Evolutionary conservation across 2,797 vertebrate genomes (phyloP).

Genomic region (Sparidentex hasta): DNA sequence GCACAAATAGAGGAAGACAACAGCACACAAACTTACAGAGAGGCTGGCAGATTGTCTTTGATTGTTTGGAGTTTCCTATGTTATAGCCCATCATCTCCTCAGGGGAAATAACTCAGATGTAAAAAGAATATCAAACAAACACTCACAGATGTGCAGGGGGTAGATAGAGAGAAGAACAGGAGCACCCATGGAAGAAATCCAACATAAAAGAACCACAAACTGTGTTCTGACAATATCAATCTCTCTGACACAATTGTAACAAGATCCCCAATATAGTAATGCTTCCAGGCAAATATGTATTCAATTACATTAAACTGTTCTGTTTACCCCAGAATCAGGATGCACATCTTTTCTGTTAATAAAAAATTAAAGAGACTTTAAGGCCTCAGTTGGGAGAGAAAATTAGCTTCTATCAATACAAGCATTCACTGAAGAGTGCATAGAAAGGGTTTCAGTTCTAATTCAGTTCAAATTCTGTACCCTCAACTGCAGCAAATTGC

Average conservation of each 20-base stretch:
- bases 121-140: slow-evolving; percentile 2
- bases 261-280: neutral
- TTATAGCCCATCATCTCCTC: neutral
- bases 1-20: slow-evolving; percentile 76
- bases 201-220: slow-evolving; percentile 8
- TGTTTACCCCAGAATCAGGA: neutral
- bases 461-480: neutral
- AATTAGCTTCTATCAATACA: slow-evolving; percentile 5
- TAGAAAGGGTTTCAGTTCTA: neutral
- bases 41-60: neutral
- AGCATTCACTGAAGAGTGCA: neutral
- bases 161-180: neutral
- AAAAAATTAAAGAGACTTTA: slow-evolving; percentile 3
- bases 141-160: neutral
- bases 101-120: neutral
- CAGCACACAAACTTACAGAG: neutral
- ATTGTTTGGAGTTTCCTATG: neutral
- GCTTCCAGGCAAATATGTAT: neutral
- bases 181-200: neutral
- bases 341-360: neutral
- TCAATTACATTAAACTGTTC: slow-evolving; percentile 1
- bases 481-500: neutral
- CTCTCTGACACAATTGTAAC: neutral
- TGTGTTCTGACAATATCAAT: neutral
- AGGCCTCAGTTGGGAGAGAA: slow-evolving; percentile 1